These are phyloP conservation scores for Torymus texanus DNA, from an alignment of 2,888 invertebrate species.

Conservation along the genomic window DNA sequence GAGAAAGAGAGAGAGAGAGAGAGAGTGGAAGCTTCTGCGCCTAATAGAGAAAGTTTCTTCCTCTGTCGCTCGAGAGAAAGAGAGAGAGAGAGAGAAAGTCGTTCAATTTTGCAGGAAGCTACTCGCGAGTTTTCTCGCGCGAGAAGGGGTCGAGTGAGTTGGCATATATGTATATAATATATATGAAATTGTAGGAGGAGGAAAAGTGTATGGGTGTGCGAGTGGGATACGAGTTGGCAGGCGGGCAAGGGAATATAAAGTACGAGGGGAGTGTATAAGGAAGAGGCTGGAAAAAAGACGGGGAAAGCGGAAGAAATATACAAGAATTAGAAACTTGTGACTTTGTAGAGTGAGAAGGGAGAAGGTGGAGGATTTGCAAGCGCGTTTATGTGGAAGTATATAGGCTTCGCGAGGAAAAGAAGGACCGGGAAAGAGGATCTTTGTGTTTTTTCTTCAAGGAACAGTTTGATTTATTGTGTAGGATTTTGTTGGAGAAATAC, in stretches of 20 bases:
- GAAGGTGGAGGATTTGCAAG: constrained; percentile 1
- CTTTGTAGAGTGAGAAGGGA: constrained; percentile 14
- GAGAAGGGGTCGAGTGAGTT: too few relatives aligned
- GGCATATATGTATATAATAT: not conserved
- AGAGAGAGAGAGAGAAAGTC: constrained; percentile 37
- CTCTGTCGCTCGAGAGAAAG: constrained; percentile 9
- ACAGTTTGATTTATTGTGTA: too few relatives aligned
- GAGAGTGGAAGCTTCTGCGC: constrained; percentile 37
- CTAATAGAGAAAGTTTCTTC: constrained; percentile 55
- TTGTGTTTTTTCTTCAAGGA: too few relatives aligned
- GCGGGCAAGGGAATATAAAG: not conserved
- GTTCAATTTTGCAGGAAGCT: constrained; percentile 52
- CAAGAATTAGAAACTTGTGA: constrained; percentile 29
- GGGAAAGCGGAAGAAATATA: constrained; percentile 14
- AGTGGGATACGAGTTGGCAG: not conserved
- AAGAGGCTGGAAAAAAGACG: not conserved
- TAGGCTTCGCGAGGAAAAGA: not conserved
- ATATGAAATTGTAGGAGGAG: not conserved
- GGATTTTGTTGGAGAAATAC: too few relatives aligned
- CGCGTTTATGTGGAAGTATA: not conserved
- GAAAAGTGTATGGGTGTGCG: not conserved
- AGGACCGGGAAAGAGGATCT: not conserved
- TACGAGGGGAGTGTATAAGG: not conserved
- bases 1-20: too few relatives aligned
- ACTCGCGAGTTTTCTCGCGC: not conserved